A percentile compares a stretch with the other conserved stretches of the same genome.
These are phyloP conservation scores for Coranthus polyacanthus DNA, from an alignment of 2,797 vertebrate genomes.

Conservation along the genomic window DNA sequence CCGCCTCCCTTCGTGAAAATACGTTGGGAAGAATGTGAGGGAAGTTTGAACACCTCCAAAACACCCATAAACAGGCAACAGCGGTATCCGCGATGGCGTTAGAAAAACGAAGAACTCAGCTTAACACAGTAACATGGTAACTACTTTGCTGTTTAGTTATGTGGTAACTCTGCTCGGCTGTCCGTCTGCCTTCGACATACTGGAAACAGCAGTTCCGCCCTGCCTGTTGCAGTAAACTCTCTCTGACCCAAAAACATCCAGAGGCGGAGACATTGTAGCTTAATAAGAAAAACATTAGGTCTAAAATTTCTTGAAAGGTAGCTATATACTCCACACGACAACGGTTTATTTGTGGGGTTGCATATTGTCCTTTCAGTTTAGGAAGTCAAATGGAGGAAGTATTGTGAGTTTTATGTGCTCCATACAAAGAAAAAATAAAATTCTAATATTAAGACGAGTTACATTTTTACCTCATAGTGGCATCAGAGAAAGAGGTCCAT, in stretches of 20 bases:
- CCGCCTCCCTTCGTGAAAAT: slow-evolving; percentile 83
- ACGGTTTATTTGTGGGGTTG: too few relatives aligned
- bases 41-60: slow-evolving; percentile 67
- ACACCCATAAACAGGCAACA: slow-evolving; percentile 48
- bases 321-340: too few relatives aligned
- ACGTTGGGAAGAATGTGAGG: slow-evolving; percentile 64
- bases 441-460: too few relatives aligned
- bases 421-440: too few relatives aligned
- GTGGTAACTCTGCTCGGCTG: slow-evolving; percentile 46
- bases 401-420: too few relatives aligned
- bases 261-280: slow-evolving; percentile 65
- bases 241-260: slow-evolving; percentile 70
- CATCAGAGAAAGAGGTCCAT: not conserved
- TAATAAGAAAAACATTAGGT: slow-evolving; percentile 13
- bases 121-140: slow-evolving; percentile 13
- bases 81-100: slow-evolving; percentile 30
- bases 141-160: slow-evolving; percentile 34
- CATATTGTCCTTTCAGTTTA: too few relatives aligned
- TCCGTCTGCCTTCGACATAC: slow-evolving; percentile 51
- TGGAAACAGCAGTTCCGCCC: slow-evolving; percentile 75
- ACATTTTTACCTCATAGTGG: not conserved
- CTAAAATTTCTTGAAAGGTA: not conserved
- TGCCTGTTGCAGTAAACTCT: slow-evolving; percentile 78
- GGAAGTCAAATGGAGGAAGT: too few relatives aligned
- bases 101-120: not conserved